Base-by-base conservation (phyloP, 1,140 invertebrate species). In the Cotesia chilonis region DNA sequence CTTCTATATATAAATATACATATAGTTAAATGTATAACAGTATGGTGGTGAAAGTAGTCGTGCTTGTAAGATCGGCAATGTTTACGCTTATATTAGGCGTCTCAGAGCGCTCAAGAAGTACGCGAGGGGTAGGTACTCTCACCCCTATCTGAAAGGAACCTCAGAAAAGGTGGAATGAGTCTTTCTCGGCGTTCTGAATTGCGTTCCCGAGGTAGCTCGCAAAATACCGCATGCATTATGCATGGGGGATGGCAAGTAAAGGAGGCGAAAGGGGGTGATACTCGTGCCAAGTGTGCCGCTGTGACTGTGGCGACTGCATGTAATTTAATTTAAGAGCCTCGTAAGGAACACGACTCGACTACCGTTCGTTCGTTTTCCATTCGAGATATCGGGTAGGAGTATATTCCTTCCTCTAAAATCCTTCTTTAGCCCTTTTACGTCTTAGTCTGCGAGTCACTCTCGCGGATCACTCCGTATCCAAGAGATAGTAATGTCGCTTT, bases 181-280 rank as follows among this genome's bases (percentile, higher is more conserved):
- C 20, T 70, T 14, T 38, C 57, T 52, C 54, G 68, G 51, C 61
- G 54, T 59, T 65, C 70, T 69, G 66, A 75, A 75, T 75, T 70
- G 70, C 71, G 67, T 72, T 61, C 72, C 70, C 68, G 68, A 69
- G 75, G 77, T 76, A 77, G 75, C 78, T 81, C 80, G 79, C 83
- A 83, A 84, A 84, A 84, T 85, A 85, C 78, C 80, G 78, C 79
- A 83, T 85, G 83, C 83, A 84, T 85, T 81, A 84, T 85, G 82
- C 83, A 85, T 85, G 72, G 78, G 7, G 47, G 20, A 67, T 14
- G 54, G 54, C 63, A 59, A 68, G 38, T 12, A 14, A 28, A 37
- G 41, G 4, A 59, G 38, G 65, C n/a, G 66, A 10, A 12, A 67
- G 54, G 54, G 20, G 38, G 7, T 12, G 57, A 38, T 68, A 78